phyloP scores from a whole-genome alignment of 2,113 vertebrate species.

The Hyperopisus bebe region DNA sequence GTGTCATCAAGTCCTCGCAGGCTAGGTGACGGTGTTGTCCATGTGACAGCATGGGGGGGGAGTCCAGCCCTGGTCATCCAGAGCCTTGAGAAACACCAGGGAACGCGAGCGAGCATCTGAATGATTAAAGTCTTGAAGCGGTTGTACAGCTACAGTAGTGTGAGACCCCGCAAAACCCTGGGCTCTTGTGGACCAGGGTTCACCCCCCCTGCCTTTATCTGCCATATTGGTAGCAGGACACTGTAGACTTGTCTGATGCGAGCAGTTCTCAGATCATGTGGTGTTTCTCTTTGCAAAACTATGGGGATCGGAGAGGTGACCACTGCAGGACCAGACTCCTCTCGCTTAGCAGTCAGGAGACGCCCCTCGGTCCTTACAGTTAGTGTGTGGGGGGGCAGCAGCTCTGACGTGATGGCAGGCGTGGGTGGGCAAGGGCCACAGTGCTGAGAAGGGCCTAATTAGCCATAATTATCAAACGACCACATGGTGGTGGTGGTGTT shows the following conservation, averaged over 20 bases:
- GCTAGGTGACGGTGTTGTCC: background rate
- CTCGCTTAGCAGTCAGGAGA: background rate
- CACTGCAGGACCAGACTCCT: background rate
- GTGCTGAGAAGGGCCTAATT: background rate
- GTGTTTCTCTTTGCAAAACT: background rate
- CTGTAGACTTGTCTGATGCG: background rate
- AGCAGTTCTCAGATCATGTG: background rate
- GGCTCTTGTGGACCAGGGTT: background rate
- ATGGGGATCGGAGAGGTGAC: background rate
- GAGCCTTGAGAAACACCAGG: background rate
- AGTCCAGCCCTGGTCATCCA: background rate
- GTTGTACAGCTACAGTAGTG: background rate
- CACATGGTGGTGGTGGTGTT: background rate
- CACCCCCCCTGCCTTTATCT: conserved; percentile 31
- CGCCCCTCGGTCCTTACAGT: background rate
- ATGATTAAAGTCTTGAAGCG: background rate
- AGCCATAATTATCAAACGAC: background rate
- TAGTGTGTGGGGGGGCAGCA: background rate
- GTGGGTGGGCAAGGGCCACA: background rate
- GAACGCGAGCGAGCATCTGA: background rate
- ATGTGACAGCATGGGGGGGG: background rate
- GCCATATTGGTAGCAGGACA: conserved; percentile 63
- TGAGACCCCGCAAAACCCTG: background rate
- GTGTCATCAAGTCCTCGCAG: background rate
- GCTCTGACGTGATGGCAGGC: background rate